Base-by-base conservation (phyloP, 1,140 invertebrate species). In the Tetramorium parvispinum region DNA sequence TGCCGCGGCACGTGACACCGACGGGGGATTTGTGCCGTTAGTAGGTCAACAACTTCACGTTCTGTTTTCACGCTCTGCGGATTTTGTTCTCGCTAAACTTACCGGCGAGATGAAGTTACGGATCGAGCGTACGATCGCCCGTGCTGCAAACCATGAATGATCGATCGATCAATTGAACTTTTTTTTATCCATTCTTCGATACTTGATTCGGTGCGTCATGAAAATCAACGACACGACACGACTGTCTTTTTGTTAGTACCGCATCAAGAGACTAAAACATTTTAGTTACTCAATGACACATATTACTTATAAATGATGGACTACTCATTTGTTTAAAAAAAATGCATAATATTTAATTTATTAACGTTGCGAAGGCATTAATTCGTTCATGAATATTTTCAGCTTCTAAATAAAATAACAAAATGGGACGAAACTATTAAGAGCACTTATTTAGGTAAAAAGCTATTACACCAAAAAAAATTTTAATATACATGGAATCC, bases 1-100 rank as follows among this genome's bases (percentile, higher is more conserved):
- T 82, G 66, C 66, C 53, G 53, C 8, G 53, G 40, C 79, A 83
- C 68, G 68, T 59, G 79, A 83, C 79, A 83, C 40, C 66, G 79
- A 27, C 53, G 73, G 75, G 70, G 82, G 82, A 85, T 85, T 85
- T 85, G 73, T 85, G 82, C 82, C 73, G 82, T 85, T 85, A 85
- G 82, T 85, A 37, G 82, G 82, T 76, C 82, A 85, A 85, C 82
- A 77, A 63, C 57, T 85, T 85, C 49, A 37, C 82, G 82, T 85
- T 85, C 73, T 78, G 73, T 85, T 85, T 85, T 85, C 82, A 85
- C 57, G 82, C 75, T 85, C 82, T 51, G 71, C 43, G 57, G 57
- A 85, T 78, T 85, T 85, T 77, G 70, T 85, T 85, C 82, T 76
- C 59, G 73, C 75, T 78, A 78, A 85, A 78, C 40, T 73, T 83